phyloP scores from a whole-genome alignment of 1,140 invertebrate genomes.

The Drosophila watanabei region DNA sequence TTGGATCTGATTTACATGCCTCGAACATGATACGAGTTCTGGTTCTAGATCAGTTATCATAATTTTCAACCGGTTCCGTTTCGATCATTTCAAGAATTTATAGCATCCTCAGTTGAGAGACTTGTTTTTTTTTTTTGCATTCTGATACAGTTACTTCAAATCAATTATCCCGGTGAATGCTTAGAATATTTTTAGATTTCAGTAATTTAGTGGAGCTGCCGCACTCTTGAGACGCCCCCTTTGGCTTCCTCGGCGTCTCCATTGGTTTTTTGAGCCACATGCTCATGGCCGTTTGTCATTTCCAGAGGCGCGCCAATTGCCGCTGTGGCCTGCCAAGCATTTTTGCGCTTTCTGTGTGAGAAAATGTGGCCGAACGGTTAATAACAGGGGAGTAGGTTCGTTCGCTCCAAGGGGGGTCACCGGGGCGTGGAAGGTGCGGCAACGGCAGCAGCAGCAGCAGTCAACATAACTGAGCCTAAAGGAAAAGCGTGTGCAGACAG shows the following conservation, averaged over 20 bases:
- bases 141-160: conserved; percentile 49
- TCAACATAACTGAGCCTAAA: conserved; percentile 53
- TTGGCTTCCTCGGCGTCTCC: conserved; percentile 10
- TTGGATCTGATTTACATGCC: conserved; percentile 24
- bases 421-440: conserved; percentile 51
- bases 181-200: conserved; percentile 54
- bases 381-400: conserved; percentile 43
- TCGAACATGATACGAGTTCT: conserved; percentile 17
- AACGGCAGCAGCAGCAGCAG: conserved; percentile 41
- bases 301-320: conserved; percentile 76
- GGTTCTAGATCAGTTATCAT: conserved; percentile 36
- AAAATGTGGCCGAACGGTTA: conserved; percentile 79
- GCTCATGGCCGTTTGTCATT: conserved; percentile 71
- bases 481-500: conserved; percentile 48
- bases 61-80: conserved; percentile 33
- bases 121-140: conserved; percentile 16
- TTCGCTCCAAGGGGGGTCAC: background rate
- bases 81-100: conserved; percentile 37
- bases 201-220: conserved; percentile 45
- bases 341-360: conserved; percentile 67
- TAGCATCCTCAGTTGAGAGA: conserved; percentile 6
- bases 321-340: conserved; percentile 60
- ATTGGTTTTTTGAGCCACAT: conserved; percentile 18
- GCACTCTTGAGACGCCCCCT: conserved; percentile 27
- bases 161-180: conserved; percentile 42